A percentile compares a stretch with the other conserved stretches of the same genome.
These are phyloP conservation scores for Laspeyria flexula DNA, from an alignment of 2,888 invertebrate genomes.

Conservation along the genomic window DNA sequence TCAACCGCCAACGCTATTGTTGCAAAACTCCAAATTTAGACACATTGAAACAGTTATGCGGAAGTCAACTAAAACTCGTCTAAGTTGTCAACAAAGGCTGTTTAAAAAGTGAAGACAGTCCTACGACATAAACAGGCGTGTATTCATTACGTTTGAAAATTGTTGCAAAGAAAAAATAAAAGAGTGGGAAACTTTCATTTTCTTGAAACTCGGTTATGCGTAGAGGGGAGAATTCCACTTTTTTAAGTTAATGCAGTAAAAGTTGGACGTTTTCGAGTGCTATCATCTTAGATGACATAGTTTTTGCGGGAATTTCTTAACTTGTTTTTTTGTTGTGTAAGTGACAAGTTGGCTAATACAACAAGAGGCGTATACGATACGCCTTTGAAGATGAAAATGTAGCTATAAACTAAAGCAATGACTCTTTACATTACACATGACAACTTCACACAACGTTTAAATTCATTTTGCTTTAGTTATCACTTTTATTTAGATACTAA, in stretches of 20 bases:
- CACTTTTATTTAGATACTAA: no score
- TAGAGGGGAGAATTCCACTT: constrained; percentile 28
- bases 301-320: constrained; percentile 16
- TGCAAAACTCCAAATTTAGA: constrained; percentile 8
- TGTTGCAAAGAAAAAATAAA: constrained; percentile 18
- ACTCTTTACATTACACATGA: no score
- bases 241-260: constrained; percentile 51
- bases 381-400: not conserved
- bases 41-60: constrained; percentile 4
- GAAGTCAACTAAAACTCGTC: constrained; percentile 11
- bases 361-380: no score
- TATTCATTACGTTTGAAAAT: constrained; percentile 25
- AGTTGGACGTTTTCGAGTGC: constrained; percentile 40
- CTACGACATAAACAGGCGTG: constrained; percentile 12
- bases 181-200: constrained; percentile 37
- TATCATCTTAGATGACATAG: constrained; percentile 17
- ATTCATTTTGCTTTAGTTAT: no score
- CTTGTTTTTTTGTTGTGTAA: constrained; percentile 8
- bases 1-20: not conserved
- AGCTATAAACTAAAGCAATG: no score
- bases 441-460: no score
- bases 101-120: constrained; percentile 25
- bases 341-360: not conserved
- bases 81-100: constrained; percentile 17
- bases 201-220: constrained; percentile 46